These are phyloP conservation scores for Lepidocyrtoides sp. DNA, from an alignment of 2,888 invertebrate genomes.

Conservation along the genomic window DNA sequence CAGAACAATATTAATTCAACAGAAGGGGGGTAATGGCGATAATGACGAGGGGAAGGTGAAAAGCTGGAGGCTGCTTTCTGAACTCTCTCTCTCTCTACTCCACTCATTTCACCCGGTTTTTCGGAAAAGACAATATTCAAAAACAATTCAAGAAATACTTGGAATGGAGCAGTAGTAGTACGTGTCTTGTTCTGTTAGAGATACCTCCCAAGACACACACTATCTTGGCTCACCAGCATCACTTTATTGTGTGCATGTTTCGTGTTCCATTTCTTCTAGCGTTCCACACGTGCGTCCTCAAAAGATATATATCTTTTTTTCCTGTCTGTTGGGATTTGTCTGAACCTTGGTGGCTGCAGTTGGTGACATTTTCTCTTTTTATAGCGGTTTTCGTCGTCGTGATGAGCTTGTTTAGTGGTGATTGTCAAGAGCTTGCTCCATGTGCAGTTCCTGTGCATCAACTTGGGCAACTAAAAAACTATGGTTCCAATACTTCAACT, in stretches of 20 bases:
- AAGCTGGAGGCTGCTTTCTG: background rate
- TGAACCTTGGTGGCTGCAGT: background rate
- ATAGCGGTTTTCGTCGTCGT: slow-evolving; percentile 22
- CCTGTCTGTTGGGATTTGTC: background rate
- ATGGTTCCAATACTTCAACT: background rate
- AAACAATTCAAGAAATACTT: background rate
- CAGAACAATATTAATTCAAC: background rate
- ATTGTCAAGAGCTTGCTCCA: slow-evolving; percentile 78
- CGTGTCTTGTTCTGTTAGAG: background rate
- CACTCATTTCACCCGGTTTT: background rate
- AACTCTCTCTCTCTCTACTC: too few species aligned
- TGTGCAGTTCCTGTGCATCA: slow-evolving; percentile 76
- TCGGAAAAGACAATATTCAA: background rate
- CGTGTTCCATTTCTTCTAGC: background rate
- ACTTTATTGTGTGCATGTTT: background rate
- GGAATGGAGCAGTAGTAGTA: background rate
- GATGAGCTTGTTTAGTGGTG: slow-evolving; percentile 78
- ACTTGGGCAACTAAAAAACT: slow-evolving; percentile 38
- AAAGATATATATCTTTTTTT: too few species aligned
- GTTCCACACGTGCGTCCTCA: background rate
- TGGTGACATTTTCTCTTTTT: background rate
- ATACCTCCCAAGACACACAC: background rate
- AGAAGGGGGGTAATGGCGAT: background rate
- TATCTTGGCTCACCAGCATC: background rate
- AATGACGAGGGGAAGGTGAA: background rate